Evolutionary conservation across 2,113 vertebrate genomes (phyloP), one percentile per base, ranked within the genome.

Genomic region (Heloderma charlesbogerti): DNA sequence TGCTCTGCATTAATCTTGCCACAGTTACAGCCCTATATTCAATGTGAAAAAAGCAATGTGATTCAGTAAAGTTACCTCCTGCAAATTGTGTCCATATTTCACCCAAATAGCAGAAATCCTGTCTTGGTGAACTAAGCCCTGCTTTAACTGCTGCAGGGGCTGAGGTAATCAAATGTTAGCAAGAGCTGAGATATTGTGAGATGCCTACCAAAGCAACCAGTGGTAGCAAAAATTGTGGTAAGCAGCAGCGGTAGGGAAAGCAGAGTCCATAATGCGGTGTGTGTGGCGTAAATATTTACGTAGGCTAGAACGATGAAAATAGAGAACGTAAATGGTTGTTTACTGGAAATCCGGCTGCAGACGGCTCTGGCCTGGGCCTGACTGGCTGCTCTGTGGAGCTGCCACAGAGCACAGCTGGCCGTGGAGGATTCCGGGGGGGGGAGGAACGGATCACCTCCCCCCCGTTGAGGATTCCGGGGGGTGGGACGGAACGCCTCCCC

Each of bases 51-150:
- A 54, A 89, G 93, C 92, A 95, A 90, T 87, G 92, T 71, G 87
- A 96, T 93, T 92, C 93, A 90, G 86, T 71, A 92, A 94, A 88
- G 91, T 94, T 92, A 77, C 45, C 71, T 95, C 92, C 92, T 92
- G 89, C 91, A 96, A 96, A 96, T 89, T 94, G 88, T 92, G 93
- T 93, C 93, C 90, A 95, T 96, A 95, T 94, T 92, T 96, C 93
- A 93, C 91, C 71, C 43, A 69, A 77, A 48, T 67, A 83, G 86
- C 90, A 88, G 79, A 88, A 87, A 88, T 60, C 57, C 92, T 91
- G 87, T 91, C 92, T 93, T 34, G 1, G 29, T 82, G 88, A 94
- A 92, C 90, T 90, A 93, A 95, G 88, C 89, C 92, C 84, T 90
- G 81, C 90, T 91, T 90, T 78, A 92, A 84, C 85, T 91, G 88